Evolutionary conservation across 2,113 vertebrate species (phyloP), one percentile per base, ranked within the genome.

Genomic region (Grantiella picta): DNA sequence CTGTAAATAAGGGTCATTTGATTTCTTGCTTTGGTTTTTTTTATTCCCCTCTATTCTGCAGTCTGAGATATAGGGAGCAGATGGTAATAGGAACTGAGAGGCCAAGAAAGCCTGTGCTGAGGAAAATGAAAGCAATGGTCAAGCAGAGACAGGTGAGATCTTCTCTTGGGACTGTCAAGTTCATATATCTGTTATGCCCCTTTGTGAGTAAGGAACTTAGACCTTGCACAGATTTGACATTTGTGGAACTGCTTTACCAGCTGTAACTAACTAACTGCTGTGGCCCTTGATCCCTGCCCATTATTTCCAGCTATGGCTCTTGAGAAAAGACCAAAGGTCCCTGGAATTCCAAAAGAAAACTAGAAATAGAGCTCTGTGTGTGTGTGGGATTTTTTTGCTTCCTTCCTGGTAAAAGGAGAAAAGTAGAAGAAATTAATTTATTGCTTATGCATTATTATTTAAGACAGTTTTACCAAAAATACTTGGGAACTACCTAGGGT

Each of bases 301-400:
- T 91, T 89, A 57, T 89, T 94, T 94, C 59, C n/a, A 91, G 20
- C 59, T 73, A 25, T 49, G 54, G 27, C 54, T 77, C 40, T 69
- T 86, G 83, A 94, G 38, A 54, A 40, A 66, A 88, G 35, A 49
- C 29, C 53, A 53, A 68, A 88, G 54, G 64, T 82, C 63, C 25
- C 63, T 79, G 75, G 22, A 85, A 40, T 23, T 66, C 23, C 36
- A 17, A 75, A 63, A 65, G 29, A 73, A 64, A 88, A 31, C 7
- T n/a, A 71, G 70, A 82, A 79, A 53, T 49, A 44, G 44, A 82
- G 16, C 21, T 47, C n/a, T 44, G 2, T 40, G 15, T 45, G 28
- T 45, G 20, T 47, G 7, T 53, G 40, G 24, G 4, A 18, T 3
- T 27, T 68, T 65, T 75, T 77, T 76, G 6, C 22, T 85, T 73